Evolutionary conservation across 2,888 invertebrate genomes (phyloP), one percentile per base, ranked within the genome.

Genomic region (Neoitamus cyanurus): DNA sequence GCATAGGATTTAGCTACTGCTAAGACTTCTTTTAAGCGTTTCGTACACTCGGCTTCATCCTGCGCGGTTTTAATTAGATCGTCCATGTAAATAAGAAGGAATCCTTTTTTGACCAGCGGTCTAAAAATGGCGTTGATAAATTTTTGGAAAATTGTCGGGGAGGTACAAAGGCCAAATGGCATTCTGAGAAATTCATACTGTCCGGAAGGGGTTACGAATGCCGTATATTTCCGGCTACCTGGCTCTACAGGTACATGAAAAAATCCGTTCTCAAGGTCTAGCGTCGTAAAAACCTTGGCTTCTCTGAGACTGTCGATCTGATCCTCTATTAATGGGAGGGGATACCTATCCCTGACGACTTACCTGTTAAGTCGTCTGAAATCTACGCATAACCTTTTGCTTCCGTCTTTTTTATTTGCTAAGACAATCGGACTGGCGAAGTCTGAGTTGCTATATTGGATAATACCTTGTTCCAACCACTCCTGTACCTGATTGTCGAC

Each of bases 251-350:
- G 9, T 0, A 48, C 48, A 7, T 48, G 48, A 7, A 48, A 48
- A 1, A 48, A 48, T 86, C 88, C 36, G 88, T 88, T 86, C 88
- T 88, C 90, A 90, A 91, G 11, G 75, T 82, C 3, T 90, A 48
- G 13, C 15, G 20, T 48, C 1, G 15, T 15, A 20, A 48, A 48
- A 48, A 20, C 7, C n/a, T n/a, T n/a, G n/a, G n/a, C n/a, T n/a
- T n/a, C n/a, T n/a, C n/a, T n/a, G n/a, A n/a, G n/a, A n/a, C n/a
- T n/a, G n/a, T n/a, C n/a, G n/a, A n/a, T n/a, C n/a, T n/a, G n/a
- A n/a, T n/a, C n/a, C n/a, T n/a, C n/a, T n/a, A n/a, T n/a, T n/a
- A n/a, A n/a, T n/a, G n/a, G n/a, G n/a, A n/a, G n/a, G n/a, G n/a
- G n/a, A n/a, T n/a, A n/a, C n/a, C n/a, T n/a, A n/a, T n/a, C n/a